These are phyloP conservation scores for Syrphus vitripennis DNA, from an alignment of 2,888 invertebrate species.

Conservation along the genomic window DNA sequence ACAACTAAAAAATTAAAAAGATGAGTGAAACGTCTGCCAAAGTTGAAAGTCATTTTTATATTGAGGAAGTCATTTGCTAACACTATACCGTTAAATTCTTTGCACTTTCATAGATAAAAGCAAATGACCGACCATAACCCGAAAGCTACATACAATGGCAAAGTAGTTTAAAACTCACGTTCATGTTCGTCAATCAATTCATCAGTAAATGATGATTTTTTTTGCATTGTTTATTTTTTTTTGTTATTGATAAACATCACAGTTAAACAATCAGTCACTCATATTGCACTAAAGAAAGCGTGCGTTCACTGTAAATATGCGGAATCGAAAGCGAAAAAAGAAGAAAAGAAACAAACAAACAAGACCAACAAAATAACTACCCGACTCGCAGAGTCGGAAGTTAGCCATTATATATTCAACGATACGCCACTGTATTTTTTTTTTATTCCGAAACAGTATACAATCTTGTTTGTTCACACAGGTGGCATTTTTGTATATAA, in stretches of 20 bases:
- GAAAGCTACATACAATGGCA: slow-evolving; percentile 9
- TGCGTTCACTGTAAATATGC: slow-evolving; percentile 24
- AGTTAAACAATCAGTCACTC: slow-evolving; percentile 31
- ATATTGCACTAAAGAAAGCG: slow-evolving; percentile 50
- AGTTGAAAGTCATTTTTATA: not conserved
- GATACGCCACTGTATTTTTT: slow-evolving; percentile 63
- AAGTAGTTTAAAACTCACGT: slow-evolving; percentile 31
- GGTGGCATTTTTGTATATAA: slow-evolving; percentile 26
- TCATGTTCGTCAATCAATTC: slow-evolving; percentile 45
- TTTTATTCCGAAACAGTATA: slow-evolving; percentile 3
- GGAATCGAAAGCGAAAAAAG: slow-evolving; percentile 38
- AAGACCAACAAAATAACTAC: slow-evolving; percentile 27
- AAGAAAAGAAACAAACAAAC: not conserved
- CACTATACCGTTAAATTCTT: not conserved
- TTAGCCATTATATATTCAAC: slow-evolving; percentile 47
- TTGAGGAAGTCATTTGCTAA: slow-evolving; percentile 5
- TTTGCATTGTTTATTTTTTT: not conserved
- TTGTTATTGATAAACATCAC: slow-evolving; percentile 11
- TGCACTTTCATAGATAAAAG: slow-evolving; percentile 28
- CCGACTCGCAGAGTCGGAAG: slow-evolving; percentile 52
- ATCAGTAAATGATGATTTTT: not conserved
- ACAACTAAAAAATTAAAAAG: not conserved
- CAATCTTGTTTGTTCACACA: slow-evolving; percentile 46
- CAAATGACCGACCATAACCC: slow-evolving; percentile 31
- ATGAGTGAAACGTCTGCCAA: not conserved